phyloP scores from a whole-genome alignment of 2,113 vertebrate genomes.

The Proterorhinus semilunaris region DNA sequence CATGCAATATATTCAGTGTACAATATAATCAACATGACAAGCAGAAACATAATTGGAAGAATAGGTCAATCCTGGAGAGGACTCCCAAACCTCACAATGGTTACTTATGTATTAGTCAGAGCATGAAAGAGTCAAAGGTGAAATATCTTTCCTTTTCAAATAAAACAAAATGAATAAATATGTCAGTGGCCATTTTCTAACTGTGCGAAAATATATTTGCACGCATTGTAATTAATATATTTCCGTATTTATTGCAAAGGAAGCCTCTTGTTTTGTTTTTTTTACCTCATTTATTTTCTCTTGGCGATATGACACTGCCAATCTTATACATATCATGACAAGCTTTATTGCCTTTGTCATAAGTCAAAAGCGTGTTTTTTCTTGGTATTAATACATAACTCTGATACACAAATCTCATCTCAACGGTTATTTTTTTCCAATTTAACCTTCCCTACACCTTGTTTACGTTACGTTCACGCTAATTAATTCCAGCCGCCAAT shows the following conservation, averaged over 20 bases:
- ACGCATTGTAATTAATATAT: too few relatives aligned
- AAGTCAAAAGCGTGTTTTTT: background rate
- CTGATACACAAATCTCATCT: slow-evolving; percentile 9
- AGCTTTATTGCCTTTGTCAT: slow-evolving; percentile 31
- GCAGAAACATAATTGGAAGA: too few relatives aligned
- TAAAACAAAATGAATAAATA: too few relatives aligned
- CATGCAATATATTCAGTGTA: too few relatives aligned
- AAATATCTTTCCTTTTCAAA: too few relatives aligned
- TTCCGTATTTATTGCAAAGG: background rate
- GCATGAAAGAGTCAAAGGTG: too few relatives aligned
- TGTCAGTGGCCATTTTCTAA: too few relatives aligned
- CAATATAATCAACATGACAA: too few relatives aligned
- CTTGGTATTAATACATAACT: background rate
- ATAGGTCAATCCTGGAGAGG: too few relatives aligned
- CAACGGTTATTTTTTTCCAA: background rate
- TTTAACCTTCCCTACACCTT: slow-evolving; percentile 8
- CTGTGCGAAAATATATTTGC: too few relatives aligned
- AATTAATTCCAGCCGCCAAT: slow-evolving; percentile 65
- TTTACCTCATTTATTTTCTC: background rate
- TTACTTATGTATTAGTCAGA: too few relatives aligned
- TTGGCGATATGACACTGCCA: background rate
- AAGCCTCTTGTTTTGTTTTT: background rate
- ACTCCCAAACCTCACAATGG: too few relatives aligned
- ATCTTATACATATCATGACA: slow-evolving; percentile 11
- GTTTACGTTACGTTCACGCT: slow-evolving; percentile 32